phyloP scores from a whole-genome alignment of 2,797 vertebrate genomes.

The Petrocephalus sullivani region DNA sequence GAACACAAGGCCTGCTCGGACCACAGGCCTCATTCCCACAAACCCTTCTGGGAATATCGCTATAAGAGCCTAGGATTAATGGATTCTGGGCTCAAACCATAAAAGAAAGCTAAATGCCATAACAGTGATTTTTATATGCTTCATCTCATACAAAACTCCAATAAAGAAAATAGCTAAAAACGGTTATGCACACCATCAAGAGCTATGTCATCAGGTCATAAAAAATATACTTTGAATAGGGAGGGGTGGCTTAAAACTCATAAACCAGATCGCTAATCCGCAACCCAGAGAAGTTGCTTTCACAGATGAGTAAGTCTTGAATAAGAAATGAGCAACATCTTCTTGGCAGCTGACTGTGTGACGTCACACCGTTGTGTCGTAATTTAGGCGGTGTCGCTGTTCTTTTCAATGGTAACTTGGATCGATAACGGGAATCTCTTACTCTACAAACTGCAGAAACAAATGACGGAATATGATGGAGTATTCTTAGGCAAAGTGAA shows the following conservation, averaged over 20 bases:
- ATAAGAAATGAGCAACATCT: background rate
- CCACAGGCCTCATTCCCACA: background rate
- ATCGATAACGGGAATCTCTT: background rate
- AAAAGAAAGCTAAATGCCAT: background rate
- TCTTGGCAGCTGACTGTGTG: background rate
- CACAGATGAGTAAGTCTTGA: background rate
- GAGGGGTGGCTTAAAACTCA: background rate
- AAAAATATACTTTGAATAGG: background rate
- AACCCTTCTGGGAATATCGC: background rate
- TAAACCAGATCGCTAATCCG: background rate
- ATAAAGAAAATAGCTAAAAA: background rate
- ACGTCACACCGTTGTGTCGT: background rate
- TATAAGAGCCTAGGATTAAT: background rate
- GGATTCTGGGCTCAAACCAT: background rate
- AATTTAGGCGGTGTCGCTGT: background rate
- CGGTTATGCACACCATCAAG: background rate
- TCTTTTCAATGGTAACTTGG: background rate
- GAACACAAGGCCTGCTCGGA: background rate
- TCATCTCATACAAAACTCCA: background rate
- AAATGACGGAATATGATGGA: background rate
- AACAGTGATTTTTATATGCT: background rate
- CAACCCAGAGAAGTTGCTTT: background rate
- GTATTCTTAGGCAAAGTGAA: background rate
- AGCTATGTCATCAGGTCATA: background rate
- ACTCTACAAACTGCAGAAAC: background rate